A percentile compares a stretch with the other conserved stretches of the same genome.
phyloP scores from a whole-genome alignment of 2,888 invertebrate species.

The Eulithis prunata region DNA sequence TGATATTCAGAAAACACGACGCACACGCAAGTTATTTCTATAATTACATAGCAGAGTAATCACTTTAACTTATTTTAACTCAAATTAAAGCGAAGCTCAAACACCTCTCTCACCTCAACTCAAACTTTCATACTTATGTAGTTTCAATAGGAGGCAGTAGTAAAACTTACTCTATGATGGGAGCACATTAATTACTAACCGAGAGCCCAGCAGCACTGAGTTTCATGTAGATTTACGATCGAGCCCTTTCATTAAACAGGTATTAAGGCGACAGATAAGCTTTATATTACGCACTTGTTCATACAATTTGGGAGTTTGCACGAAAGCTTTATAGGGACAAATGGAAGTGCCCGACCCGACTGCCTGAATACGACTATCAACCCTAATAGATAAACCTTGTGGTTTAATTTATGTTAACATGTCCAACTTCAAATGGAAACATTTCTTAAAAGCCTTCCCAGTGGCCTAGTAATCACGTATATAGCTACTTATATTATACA shows the following conservation, averaged over 20 bases:
- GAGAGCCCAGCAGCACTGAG: slow-evolving; percentile 78
- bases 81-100: slow-evolving; percentile 72
- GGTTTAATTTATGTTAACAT: slow-evolving; percentile 64
- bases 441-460: slow-evolving; percentile 42
- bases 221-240: slow-evolving; percentile 83
- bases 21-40: slow-evolving; percentile 43
- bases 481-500: slow-evolving; percentile 33
- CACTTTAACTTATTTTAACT: slow-evolving; percentile 71
- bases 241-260: slow-evolving; percentile 83
- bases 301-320: slow-evolving; percentile 72
- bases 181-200: slow-evolving; percentile 80
- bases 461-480: slow-evolving; percentile 36
- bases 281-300: slow-evolving; percentile 75
- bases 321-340: slow-evolving; percentile 69
- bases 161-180: slow-evolving; percentile 78
- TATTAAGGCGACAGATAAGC: slow-evolving; percentile 81
- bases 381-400: slow-evolving; percentile 65
- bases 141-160: slow-evolving; percentile 75
- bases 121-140: slow-evolving; percentile 77
- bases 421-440: slow-evolving; percentile 54
- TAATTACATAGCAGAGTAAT: slow-evolving; percentile 52
- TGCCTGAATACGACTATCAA: slow-evolving; percentile 62
- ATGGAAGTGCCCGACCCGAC: slow-evolving; percentile 68
- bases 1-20: slow-evolving; percentile 26
- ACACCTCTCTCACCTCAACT: slow-evolving; percentile 71